Evolutionary conservation across 2,113 vertebrate genomes (phyloP).

Genomic region (Podilymbus podiceps): DNA sequence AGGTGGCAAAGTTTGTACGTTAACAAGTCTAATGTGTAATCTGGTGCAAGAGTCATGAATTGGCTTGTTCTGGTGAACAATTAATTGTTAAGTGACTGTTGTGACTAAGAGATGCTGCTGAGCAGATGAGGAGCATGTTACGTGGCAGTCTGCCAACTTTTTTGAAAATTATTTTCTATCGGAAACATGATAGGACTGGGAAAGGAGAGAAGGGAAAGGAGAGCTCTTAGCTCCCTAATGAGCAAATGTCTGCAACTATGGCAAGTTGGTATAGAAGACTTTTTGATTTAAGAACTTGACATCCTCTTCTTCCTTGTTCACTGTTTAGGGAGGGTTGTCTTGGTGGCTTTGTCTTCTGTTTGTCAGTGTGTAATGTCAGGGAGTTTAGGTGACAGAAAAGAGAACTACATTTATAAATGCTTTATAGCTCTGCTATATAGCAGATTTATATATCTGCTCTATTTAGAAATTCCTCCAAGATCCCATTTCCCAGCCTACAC

Average conservation of each 20-base stretch:
- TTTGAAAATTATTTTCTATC: not conserved
- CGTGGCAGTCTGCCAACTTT: not conserved
- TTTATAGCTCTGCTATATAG: too few relatives aligned
- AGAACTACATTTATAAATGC: not conserved
- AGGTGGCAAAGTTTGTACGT: not conserved
- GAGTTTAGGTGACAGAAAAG: not conserved
- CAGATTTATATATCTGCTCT: too few relatives aligned
- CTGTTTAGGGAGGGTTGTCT: not conserved
- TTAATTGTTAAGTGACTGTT: not conserved
- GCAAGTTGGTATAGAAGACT: not conserved
- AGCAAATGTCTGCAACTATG: not conserved
- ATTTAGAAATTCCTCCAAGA: not conserved
- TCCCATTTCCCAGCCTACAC: not conserved
- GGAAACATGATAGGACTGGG: not conserved
- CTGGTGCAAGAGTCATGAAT: not conserved
- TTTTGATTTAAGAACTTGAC: not conserved
- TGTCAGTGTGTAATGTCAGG: not conserved
- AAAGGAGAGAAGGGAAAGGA: not conserved
- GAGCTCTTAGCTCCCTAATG: not conserved
- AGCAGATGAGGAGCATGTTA: not conserved
- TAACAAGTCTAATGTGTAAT: not conserved
- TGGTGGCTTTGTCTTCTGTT: not conserved
- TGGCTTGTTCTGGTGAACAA: not conserved
- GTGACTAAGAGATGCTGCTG: not conserved
- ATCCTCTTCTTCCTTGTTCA: fast-evolving